Evolutionary conservation across 2,888 invertebrate species (phyloP), one percentile per base, ranked within the genome.

Genomic region (Netelia melanura): DNA sequence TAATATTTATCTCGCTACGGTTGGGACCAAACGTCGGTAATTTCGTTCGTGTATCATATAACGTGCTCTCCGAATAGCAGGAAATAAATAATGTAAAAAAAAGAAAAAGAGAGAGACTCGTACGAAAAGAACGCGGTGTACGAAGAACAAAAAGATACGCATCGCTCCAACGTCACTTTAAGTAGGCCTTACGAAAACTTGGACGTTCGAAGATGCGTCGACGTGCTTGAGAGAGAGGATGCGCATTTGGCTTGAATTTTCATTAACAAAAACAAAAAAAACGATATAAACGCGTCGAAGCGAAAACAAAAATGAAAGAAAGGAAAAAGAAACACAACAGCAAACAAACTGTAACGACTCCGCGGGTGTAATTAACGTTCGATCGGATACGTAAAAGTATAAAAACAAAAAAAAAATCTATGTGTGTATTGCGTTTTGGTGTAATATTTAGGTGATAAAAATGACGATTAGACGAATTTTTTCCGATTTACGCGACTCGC

Each of bases 21-120:
- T 89, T 89, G 89, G 90, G 89, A 89, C 90, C 89, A 89, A 89
- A 87, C 86, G 87, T 88, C 86, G 87, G 80, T 80, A 81, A 82
- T 85, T 85, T 85, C 85, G 74, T 65, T 65, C 81, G 75, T 74
- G 38, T 58, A 54, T 52, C 80, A 77, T 77, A 3, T 25, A 52
- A 62, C 54, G 43, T 62, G 25, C 23, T 48, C 74, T 72, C 78
- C 52, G n/a, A 17, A 65, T 61, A 21, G n/a, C 14, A 14, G 48
- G 11, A 48, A 48, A 48, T 14, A 48, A 48, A 48, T 48, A 2
- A 21, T 14, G 3, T 21, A 21, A 21, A 21, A 21, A 21, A 21
- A 21, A 21, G 3, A n/a, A 11, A 56, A 56, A 21, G 3, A 21
- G 21, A 21, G 21, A 38, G 3, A 5, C 58, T n/a, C 58, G n/a